phyloP scores from a whole-genome alignment of 1,140 invertebrate genomes.

The Nautilus pompilius region DNA sequence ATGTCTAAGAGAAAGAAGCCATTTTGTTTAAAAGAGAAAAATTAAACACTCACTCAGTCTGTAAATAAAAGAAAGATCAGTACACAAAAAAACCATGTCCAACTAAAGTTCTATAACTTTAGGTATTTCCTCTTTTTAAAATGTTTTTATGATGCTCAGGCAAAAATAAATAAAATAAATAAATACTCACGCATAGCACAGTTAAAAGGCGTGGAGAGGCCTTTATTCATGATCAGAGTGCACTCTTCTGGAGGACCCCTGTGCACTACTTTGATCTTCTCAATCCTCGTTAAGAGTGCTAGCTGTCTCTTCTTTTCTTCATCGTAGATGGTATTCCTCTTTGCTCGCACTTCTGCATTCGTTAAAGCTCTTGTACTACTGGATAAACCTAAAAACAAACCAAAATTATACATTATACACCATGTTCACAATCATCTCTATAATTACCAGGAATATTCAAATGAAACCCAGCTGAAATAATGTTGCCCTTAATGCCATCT shows the following conservation, averaged over 20 bases:
- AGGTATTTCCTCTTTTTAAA: too few species aligned
- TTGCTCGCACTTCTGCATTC: slow-evolving; percentile 46
- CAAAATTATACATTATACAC: too few species aligned
- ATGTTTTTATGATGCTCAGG: too few species aligned
- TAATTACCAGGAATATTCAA: too few species aligned
- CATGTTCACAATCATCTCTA: too few species aligned
- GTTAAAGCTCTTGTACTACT: too few species aligned
- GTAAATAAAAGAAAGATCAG: too few species aligned
- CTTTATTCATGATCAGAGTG: slow-evolving; percentile 85
- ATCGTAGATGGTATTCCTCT: slow-evolving; percentile 69
- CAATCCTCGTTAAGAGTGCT: slow-evolving; percentile 73
- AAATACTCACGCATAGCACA: slow-evolving; percentile 78
- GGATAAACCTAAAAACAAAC: too few species aligned
- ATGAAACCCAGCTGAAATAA: too few species aligned
- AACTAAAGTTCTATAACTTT: too few species aligned
- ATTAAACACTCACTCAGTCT: neutral
- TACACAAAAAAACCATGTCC: too few species aligned
- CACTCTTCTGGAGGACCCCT: slow-evolving; percentile 70
- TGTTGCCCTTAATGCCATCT: too few species aligned
- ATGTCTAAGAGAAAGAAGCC: slow-evolving; percentile 63
- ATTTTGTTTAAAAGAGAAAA: neutral
- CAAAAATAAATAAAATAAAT: neutral
- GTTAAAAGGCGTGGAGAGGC: slow-evolving; percentile 86
- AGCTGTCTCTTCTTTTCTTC: slow-evolving; percentile 72
- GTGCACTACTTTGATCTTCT: slow-evolving; percentile 87